Base-by-base conservation (phyloP, 2,888 invertebrate genomes). In the Elmis aenea region DNA sequence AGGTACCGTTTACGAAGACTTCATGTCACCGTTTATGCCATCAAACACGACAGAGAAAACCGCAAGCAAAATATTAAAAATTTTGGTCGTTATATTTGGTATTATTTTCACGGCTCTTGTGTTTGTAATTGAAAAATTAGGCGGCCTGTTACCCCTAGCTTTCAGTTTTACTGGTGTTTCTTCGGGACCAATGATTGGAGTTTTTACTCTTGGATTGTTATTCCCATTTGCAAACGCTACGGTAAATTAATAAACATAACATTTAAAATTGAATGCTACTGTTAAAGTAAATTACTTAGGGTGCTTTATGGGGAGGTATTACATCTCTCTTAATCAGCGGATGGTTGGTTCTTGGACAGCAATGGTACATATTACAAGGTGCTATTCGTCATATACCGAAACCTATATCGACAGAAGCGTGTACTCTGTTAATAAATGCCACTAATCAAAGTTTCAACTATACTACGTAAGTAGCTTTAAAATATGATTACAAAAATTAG, bases 51-150 rank as follows among this genome's bases (percentile, higher is more conserved):
- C 65, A 9, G 76, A 77, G 51, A 60, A 67, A 18, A 63, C 70
- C 1, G 75, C 78, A 13, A 76, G 76, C 30, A 70, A 67, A 42
- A 72, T 76, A 26, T 74, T 81, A 71, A 79, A 78, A 67, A 66
- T 73, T 42, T 38, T 70, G 6, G 64, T 68, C 0, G 46, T 67
- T 6, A 22, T 57, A 0, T 34, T 55, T 4, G 92, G 93, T 1
- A 62, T 81, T 1, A 58, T 86, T 6, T 86, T 86, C 13, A 89
- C 92, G 48, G 79, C 71, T 0, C 67, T 93, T 26, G 74, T 81
- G 2, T 80, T 78, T 65, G 59, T 75, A 8, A 72, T 79, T 1
- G 75, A 81, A 27, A 72, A 75, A 34, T 60, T 85, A 31, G 83
- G 83, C 28, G 75, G 77, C 10, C 68, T 85, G 16, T 72, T 84